Evolutionary conservation across 2,797 vertebrate species (phyloP).

Genomic region (Gallinago solitaria): DNA sequence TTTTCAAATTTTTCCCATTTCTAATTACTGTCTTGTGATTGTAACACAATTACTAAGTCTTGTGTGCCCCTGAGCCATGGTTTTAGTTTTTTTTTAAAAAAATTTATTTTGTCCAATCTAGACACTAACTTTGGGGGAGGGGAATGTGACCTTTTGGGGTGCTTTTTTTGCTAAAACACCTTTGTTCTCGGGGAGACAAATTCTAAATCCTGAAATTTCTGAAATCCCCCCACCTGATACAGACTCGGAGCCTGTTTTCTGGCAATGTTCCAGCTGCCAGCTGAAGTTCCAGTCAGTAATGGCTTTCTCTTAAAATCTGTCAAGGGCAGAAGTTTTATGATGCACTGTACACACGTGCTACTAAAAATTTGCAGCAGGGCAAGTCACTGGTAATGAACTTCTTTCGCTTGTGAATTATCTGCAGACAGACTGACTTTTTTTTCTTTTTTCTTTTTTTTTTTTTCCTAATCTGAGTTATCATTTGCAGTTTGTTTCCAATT

Average conservation of each 20-base stretch:
- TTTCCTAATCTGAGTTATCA: constrained; percentile 22
- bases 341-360: constrained; percentile 5
- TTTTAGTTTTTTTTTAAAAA: background rate
- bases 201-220: background rate
- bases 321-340: constrained; percentile 44
- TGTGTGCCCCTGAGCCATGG: background rate
- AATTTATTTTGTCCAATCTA: background rate
- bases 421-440: background rate
- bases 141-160: background rate
- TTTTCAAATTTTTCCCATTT: background rate
- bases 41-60: background rate
- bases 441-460: no score
- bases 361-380: constrained; percentile 47
- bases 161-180: background rate
- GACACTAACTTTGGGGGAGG: fast-evolving
- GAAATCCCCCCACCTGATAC: background rate
- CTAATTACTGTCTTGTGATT: background rate
- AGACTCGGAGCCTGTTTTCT: background rate
- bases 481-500: constrained; percentile 3
- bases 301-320: constrained; percentile 15
- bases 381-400: constrained; percentile 38
- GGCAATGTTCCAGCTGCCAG: background rate
- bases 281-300: constrained; percentile 27
- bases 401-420: constrained; percentile 54
- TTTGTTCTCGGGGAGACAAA: background rate